Conservation (phyloP, 2,888 invertebrate genomes). For the Iphiclides podalirius region DNA sequence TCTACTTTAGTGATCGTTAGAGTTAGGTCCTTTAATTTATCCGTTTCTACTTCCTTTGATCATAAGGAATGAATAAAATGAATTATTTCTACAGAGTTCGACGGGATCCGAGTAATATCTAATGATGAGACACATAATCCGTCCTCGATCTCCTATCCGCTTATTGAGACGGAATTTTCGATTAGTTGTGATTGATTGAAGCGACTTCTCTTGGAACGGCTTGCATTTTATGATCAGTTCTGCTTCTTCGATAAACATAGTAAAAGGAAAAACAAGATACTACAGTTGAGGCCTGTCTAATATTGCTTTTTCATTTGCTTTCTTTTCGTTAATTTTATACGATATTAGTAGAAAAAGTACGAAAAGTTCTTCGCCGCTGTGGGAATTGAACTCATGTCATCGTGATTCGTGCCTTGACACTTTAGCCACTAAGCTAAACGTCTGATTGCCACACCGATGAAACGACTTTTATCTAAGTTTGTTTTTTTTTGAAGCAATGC, state of each 20-base stretch:
- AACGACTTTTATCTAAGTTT: too few relatives aligned
- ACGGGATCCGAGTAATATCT: constrained; percentile 60
- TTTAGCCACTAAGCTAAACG: too few relatives aligned
- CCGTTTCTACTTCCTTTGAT: constrained; percentile 45
- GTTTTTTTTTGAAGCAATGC: too few relatives aligned
- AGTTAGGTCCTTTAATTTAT: constrained; percentile 52
- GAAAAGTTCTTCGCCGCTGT: too few relatives aligned
- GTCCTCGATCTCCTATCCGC: constrained; percentile 57
- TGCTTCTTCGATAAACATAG: constrained; percentile 51
- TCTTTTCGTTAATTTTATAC: neutral
- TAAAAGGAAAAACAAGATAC: constrained; percentile 11
- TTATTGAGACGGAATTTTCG: constrained; percentile 76
- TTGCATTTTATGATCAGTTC: constrained; percentile 74
- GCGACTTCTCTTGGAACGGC: constrained; percentile 60
- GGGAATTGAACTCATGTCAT: too few relatives aligned
- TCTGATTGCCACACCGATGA: too few relatives aligned
- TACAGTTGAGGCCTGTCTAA: constrained; percentile 1
- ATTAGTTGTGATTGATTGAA: constrained; percentile 78
- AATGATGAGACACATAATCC: constrained; percentile 73
- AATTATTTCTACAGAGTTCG: constrained; percentile 46
- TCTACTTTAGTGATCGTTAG: constrained; percentile 40
- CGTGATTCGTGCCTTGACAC: too few relatives aligned
- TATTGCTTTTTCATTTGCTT: neutral
- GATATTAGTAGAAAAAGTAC: too few relatives aligned
- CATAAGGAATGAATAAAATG: constrained; percentile 50